Evolutionary conservation across 2,888 invertebrate species (phyloP), one percentile per base, ranked within the genome.

Genomic region (Petrolisthes manimaculis): DNA sequence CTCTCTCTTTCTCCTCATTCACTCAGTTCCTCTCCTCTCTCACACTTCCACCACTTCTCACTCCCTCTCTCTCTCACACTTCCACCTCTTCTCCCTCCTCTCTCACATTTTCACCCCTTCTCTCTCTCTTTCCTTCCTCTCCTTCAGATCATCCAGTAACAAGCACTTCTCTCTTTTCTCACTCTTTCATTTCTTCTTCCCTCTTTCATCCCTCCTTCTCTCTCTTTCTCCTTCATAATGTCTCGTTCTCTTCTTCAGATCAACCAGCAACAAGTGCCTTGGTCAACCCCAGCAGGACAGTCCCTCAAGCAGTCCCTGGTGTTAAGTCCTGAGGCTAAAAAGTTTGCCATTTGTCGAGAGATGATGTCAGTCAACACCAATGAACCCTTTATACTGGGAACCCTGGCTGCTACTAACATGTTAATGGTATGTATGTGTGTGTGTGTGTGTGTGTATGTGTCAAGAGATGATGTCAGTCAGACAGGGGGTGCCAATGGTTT

Each of bases 271-370:
- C 79, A 77, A 18, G 83, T 89, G 5, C 54, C 81, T 5, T 89
- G 89, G 89, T 78, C 56, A 54, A 83, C 77, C 12, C 24, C 85
- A 1, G 77, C 24, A 21, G 89, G 89, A 4, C 37, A 77, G 53
- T 53, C 85, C 9, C 55, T 89, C 1, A 75, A 78, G 37, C 12
- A 79, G 18, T 85, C 89, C 21, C 55, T 89, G 4, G 21, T 85
- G 1, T 56, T 89, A 21, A 82, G 82, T 37, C 55, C 81, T 6
- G 84, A 89, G 8, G 89, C 89, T n/a, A 89, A 89, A 21, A 86
- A 89, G 56, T 89, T 86, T 77, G 86, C 84, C 14, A 67, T 89
- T 37, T 86, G 86, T 51, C 56, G 86, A 8, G 86, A 86, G 53
- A 9, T 89, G 5, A 6, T n/a, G 0, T 14, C 61, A n/a, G 8